Base-by-base conservation (phyloP, 2,797 vertebrate species). In the Anabacerthia variegaticeps region DNA sequence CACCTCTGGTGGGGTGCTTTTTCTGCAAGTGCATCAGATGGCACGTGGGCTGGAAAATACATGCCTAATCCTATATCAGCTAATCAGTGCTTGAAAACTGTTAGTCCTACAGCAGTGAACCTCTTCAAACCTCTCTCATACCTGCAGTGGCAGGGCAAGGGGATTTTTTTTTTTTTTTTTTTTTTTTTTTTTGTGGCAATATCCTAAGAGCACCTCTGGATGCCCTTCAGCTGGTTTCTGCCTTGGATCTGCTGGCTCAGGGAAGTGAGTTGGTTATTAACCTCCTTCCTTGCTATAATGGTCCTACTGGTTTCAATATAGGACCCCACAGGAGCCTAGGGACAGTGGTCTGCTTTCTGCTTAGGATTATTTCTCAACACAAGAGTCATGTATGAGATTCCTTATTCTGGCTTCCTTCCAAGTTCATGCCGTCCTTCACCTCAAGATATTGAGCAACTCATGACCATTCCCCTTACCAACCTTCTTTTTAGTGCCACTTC, bases 161-260 rank as follows among this genome's bases (percentile, higher is more conserved):
- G n/a, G 34, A 51, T 55, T 55, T 81, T 44, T 44, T 43, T 16
- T 81, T 89, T 61, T 69, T 63, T 78, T 61, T n/a, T 55, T 81
- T 43, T 44, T 43, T 14, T 78, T 89, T 61, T 74, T 63, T 78
- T 61, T n/a, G 48, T 46, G 61, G 59, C 73, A 28, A 14, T 82
- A 90, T 88, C 85, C 73, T 90, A 78, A 63, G 34, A 96, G 55
- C 69, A 81, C 80, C 91, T 85, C 85, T 81, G 71, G 88, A 92
- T 63, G 76, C 37, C 44, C 76, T 92, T 41, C 79, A 81, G 67
- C 61, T 52, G 37, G 4, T 63, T 93, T 92, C 76, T 95, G 69
- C 66, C 32, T 93, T 7, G 3, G 87, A n/a, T 56, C 30, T 61
- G 3, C 41, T 86, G 71, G 63, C 58, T 63, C 83, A 76, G 66